Evolutionary conservation across 2,113 vertebrate genomes (phyloP).

Genomic region (Dasypus novemcinctus): DNA sequence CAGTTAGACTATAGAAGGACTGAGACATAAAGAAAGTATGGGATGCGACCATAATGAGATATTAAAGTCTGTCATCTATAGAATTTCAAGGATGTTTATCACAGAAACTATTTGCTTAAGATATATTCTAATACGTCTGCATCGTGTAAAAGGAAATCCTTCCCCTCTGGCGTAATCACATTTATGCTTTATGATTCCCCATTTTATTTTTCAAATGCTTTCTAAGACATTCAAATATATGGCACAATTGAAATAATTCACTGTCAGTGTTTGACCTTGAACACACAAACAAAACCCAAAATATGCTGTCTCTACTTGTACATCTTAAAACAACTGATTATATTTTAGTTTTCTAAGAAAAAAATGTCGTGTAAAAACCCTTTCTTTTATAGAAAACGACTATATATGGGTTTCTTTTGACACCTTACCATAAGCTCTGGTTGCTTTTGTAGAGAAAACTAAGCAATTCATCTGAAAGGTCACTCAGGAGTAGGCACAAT

Average conservation of each 20-base stretch:
- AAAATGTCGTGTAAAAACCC: constrained; percentile 61
- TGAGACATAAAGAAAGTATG: not conserved
- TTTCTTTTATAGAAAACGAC: constrained; percentile 69
- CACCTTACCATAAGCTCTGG: constrained; percentile 64
- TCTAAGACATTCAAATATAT: not conserved
- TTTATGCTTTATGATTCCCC: not conserved
- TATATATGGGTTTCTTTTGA: constrained; percentile 69
- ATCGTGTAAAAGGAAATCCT: not conserved
- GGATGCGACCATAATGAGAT: not conserved
- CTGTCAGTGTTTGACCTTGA: constrained; percentile 62
- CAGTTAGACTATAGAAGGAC: not conserved
- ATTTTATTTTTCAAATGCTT: not conserved
- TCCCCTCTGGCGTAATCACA: not conserved
- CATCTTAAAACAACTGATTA: constrained; percentile 19
- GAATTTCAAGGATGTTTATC: not conserved
- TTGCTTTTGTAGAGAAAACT: constrained; percentile 74
- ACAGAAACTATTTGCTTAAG: not conserved
- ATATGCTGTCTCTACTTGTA: constrained; percentile 17
- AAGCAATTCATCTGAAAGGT: constrained; percentile 76
- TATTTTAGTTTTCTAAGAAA: constrained; percentile 59
- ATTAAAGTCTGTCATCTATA: not conserved
- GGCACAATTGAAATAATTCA: not conserved
- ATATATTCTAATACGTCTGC: not conserved
- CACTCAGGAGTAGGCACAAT: constrained; percentile 72
- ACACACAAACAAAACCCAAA: constrained; percentile 35